Evolutionary conservation across 1,140 invertebrate species (phyloP), one percentile per base, ranked within the genome.

Genomic region (Trichonephila inaurata): DNA sequence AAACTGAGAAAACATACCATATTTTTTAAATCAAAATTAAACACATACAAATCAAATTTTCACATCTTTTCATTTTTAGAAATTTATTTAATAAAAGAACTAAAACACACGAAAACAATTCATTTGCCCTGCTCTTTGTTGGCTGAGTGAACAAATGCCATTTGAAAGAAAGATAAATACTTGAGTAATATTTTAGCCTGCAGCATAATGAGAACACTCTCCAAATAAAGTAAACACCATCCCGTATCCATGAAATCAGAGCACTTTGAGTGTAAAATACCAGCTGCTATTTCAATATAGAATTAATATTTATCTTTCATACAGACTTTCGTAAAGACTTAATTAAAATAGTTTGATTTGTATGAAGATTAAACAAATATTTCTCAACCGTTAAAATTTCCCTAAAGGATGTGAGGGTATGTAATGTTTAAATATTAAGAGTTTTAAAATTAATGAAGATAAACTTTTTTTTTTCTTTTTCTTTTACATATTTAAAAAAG

Each of bases 251-350:
- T 3, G 66, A 69, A 69, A 69, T 69, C 66, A 69, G 66, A 69
- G 12, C n/a, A 51, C 7, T 51, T 51, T 24, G n/a, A n/a, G 66
- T 69, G 24, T 69, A 69, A 69, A 69, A 24, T 69, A 69, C 66
- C n/a, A 12, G n/a, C 66, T 69, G n/a, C 66, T 24, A 69, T 69
- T 69, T 69, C 21, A 69, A 69, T 69, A 24, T 69, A 69, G 66
- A 69, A 69, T 69, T 69, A 69, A 69, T 69, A 69, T 69, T 69
- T 69, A 24, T 69, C 66, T 69, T 69, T 69, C 66, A 69, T 24
- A 24, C n/a, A 69, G 66, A 69, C 66, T 69, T 69, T 69, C 66
- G 66, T 28, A 28, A 69, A 69, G 24, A 24, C 66, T 69, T 69
- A 69, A 69, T 69, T 69, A 69, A 69, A 69, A 69, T 69, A 69